Conservation (phyloP, 2,888 invertebrate species). For the Drosophila kanekoi region DNA sequence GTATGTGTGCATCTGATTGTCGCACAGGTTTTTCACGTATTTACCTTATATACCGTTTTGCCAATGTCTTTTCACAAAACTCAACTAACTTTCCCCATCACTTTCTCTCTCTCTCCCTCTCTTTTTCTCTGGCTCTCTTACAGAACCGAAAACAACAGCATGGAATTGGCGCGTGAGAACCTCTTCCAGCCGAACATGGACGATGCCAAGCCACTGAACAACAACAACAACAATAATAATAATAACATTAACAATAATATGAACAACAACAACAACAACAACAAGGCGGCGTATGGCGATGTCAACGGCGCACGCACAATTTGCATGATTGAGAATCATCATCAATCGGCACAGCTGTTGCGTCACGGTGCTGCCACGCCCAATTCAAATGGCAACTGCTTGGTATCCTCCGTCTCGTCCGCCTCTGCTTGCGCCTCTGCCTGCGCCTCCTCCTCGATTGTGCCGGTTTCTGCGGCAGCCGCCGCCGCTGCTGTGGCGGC, state of each 20-base stretch:
- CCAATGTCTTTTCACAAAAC: conserved; percentile 42
- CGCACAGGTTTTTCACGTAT: conserved; percentile 57
- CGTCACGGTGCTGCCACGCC: conserved; percentile 37
- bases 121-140: conserved; percentile 24
- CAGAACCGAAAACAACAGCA: conserved; percentile 78
- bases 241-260: neutral
- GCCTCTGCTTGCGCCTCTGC: conserved; percentile 4
- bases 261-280: conserved; percentile 30
- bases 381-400: neutral
- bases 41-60: conserved; percentile 45
- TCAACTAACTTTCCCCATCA: conserved; percentile 72
- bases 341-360: conserved; percentile 45
- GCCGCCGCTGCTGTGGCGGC: conserved; percentile 19
- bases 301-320: conserved; percentile 54
- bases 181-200: conserved; percentile 83
- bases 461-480: neutral
- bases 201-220: conserved; percentile 72
- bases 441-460: neutral
- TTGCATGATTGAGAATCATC: conserved; percentile 75
- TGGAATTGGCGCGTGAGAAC: conserved; percentile 83
- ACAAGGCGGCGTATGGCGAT: conserved; percentile 20
- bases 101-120: conserved; percentile 67
- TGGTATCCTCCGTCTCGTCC: neutral
- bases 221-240: conserved; percentile 43
- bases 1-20: conserved; percentile 9